Conservation (phyloP, 2,888 invertebrate species). For the Lasioglossum malachurum region DNA sequence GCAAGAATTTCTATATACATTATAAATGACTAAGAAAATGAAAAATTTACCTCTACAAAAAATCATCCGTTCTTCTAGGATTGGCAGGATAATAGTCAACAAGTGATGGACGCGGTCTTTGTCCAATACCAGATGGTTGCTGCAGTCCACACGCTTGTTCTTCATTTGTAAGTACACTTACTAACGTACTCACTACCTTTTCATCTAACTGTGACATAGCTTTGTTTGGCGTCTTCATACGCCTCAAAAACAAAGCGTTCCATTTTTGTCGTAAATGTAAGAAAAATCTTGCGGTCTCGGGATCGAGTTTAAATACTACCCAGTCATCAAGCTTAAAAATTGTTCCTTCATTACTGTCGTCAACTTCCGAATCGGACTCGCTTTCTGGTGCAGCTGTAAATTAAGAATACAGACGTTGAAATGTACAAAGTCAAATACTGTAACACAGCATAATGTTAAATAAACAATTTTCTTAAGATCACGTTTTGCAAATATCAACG, state of each 20-base stretch:
- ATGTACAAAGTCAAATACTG: background rate
- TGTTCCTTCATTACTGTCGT: conserved; percentile 85
- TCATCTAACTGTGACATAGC: conserved; percentile 88
- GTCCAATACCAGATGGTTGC: conserved; percentile 91
- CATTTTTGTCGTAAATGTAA: conserved; percentile 91
- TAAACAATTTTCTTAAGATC: background rate
- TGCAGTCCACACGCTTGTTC: conserved; percentile 89
- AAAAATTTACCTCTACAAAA: conserved; percentile 70
- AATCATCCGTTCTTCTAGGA: conserved; percentile 79
- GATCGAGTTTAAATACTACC: conserved; percentile 90
- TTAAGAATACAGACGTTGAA: conserved; percentile 5
- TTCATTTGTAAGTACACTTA: conserved; percentile 89
- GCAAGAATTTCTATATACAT: background rate
- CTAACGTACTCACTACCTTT: conserved; percentile 88
- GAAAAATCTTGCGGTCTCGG: conserved; percentile 88
- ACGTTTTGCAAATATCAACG: too few species aligned
- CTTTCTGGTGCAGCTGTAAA: conserved; percentile 80
- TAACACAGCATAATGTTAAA: background rate
- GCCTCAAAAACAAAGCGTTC: conserved; percentile 89
- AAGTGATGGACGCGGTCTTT: conserved; percentile 90
- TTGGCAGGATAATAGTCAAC: conserved; percentile 86
- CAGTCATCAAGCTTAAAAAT: conserved; percentile 90
- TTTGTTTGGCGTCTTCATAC: conserved; percentile 87
- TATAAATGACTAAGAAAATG: background rate
- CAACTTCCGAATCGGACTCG: conserved; percentile 86